A percentile compares a stretch with the other conserved stretches of the same genome.
Conservation (phyloP, 2,113 vertebrate genomes). For the Macrotus californicus region DNA sequence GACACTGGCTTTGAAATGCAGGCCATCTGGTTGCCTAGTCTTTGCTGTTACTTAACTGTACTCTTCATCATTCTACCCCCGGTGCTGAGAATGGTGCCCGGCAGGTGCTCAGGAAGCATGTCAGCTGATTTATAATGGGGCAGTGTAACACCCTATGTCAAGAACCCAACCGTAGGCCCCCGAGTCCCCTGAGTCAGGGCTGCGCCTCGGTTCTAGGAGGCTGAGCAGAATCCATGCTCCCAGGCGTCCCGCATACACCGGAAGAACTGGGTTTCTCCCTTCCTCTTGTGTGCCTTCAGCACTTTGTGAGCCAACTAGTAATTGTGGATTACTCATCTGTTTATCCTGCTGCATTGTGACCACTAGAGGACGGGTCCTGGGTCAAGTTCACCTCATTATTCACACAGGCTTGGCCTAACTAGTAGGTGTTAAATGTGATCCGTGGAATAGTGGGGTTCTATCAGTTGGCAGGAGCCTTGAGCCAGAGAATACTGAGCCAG, state of each 20-base stretch:
- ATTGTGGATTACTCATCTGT: not conserved
- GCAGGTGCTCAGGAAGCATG: not conserved
- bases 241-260: fast-evolving
- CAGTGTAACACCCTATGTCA: not conserved
- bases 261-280: no score
- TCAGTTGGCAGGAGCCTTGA: not conserved
- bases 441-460: not conserved
- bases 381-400: not conserved
- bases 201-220: not conserved
- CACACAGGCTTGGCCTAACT: not conserved
- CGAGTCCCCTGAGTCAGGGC: not conserved
- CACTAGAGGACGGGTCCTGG: not conserved
- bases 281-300: not conserved
- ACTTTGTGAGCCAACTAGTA: not conserved
- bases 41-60: not conserved
- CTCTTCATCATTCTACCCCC: not conserved
- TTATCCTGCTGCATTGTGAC: not conserved
- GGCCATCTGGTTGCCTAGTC: not conserved
- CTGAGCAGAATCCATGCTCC: not conserved
- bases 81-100: not conserved
- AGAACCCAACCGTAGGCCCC: not conserved
- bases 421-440: not conserved
- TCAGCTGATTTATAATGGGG: not conserved
- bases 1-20: not conserved
- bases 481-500: not conserved